These are phyloP conservation scores for Enteromius fasciolatus DNA, from an alignment of 2,797 vertebrate species.

Conservation along the genomic window DNA sequence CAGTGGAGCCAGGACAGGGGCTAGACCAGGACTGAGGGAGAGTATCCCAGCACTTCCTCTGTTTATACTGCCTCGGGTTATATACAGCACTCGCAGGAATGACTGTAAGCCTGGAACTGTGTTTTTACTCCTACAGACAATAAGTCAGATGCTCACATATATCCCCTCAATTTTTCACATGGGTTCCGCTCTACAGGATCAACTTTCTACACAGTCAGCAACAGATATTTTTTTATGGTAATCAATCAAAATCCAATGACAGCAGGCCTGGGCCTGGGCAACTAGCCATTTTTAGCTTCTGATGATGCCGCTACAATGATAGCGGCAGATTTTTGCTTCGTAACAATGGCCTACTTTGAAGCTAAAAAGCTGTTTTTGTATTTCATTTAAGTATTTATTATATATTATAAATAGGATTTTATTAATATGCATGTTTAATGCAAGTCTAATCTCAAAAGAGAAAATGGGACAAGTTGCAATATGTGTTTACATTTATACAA, in stretches of 20 bases:
- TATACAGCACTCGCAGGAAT: conserved; percentile 31
- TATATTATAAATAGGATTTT: not conserved
- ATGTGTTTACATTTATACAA: not conserved
- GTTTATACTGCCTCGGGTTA: conserved; percentile 71
- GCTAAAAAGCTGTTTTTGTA: not conserved
- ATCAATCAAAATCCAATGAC: conserved; percentile 77
- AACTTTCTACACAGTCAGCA: conserved; percentile 78
- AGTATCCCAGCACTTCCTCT: conserved; percentile 60
- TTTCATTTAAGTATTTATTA: not conserved
- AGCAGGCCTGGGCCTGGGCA: conserved; percentile 65
- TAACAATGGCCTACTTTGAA: not conserved
- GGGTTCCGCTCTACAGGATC: conserved; percentile 75
- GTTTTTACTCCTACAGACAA: conserved; percentile 55
- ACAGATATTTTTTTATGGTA: conserved; percentile 76
- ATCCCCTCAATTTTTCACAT: conserved; percentile 70
- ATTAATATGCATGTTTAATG: not conserved
- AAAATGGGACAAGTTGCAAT: not conserved
- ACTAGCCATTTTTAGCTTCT: conserved; percentile 51
- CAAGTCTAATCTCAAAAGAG: not conserved
- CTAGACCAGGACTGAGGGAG: conserved; percentile 50
- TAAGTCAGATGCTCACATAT: conserved; percentile 34
- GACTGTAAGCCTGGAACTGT: conserved; percentile 58
- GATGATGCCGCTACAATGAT: conserved; percentile 27
- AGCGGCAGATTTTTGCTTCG: not conserved
- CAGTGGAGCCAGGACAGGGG: conserved; percentile 53